Evolutionary conservation across 2,113 vertebrate genomes (phyloP).

Genomic region (Sebastes schlegelii): DNA sequence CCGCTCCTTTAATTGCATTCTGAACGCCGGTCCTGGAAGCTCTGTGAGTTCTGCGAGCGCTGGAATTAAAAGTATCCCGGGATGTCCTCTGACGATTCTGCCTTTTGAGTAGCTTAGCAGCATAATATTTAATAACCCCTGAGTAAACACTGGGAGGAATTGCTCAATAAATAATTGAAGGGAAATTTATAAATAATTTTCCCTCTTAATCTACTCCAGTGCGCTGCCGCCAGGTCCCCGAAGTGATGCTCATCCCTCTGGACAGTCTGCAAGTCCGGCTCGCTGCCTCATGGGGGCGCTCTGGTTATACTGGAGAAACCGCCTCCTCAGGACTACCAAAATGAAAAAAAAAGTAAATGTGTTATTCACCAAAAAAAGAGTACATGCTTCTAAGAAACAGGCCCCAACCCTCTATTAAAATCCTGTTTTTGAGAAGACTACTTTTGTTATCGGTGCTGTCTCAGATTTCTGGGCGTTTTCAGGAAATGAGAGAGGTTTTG

Average conservation of each 20-base stretch:
- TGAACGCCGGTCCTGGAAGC: slow-evolving; percentile 48
- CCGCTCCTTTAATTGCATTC: slow-evolving; percentile 71
- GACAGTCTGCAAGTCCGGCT: slow-evolving; percentile 34
- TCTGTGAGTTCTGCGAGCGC: slow-evolving; percentile 52
- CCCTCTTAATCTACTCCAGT: slow-evolving; percentile 77
- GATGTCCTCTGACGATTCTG: slow-evolving; percentile 74
- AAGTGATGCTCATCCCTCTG: slow-evolving; percentile 74
- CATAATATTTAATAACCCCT: slow-evolving; percentile 84
- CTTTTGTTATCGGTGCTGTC: slow-evolving; percentile 78
- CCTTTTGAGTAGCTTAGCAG: slow-evolving; percentile 77
- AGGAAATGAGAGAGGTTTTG: slow-evolving; percentile 75
- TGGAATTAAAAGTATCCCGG: slow-evolving; percentile 71
- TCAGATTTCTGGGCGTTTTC: slow-evolving; percentile 76
- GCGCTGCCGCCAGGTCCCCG: slow-evolving; percentile 67
- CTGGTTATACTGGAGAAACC: slow-evolving; percentile 61
- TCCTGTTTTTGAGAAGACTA: slow-evolving; percentile 76
- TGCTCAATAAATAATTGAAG: slow-evolving; percentile 85
- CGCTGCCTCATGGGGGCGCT: slow-evolving; percentile 74
- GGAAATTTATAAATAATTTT: slow-evolving; percentile 84
- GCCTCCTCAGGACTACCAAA: background rate
- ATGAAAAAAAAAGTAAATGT: slow-evolving; percentile 41
- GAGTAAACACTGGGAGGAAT: slow-evolving; percentile 82
- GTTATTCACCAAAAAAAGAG: slow-evolving; percentile 60
- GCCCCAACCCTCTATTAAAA: slow-evolving; percentile 78
- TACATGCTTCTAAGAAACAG: slow-evolving; percentile 74